Conservation (phyloP, 2,888 invertebrate species). For the Helobdella robusta region DNA sequence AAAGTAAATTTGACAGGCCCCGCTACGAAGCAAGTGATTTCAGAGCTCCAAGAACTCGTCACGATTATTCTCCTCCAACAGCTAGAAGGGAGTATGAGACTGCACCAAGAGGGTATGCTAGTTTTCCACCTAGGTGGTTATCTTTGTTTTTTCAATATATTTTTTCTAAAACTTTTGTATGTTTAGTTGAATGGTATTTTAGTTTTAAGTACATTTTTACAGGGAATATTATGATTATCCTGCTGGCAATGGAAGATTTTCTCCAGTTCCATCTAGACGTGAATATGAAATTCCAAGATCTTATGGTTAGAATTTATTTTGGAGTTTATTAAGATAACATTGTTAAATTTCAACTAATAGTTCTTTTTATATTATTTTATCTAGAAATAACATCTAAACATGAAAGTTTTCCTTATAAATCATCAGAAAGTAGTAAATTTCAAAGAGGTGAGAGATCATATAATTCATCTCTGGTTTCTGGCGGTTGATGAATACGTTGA, state of each 20-base stretch:
- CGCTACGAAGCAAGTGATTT: conserved; percentile 16
- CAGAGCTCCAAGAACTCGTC: conserved; percentile 13
- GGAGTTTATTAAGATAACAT: background rate
- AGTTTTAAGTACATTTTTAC: background rate
- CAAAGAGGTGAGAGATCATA: background rate
- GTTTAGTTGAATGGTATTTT: background rate
- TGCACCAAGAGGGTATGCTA: background rate
- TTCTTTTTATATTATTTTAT: too few relatives aligned
- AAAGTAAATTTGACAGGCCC: conserved; percentile 13
- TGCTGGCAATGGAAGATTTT: conserved; percentile 17
- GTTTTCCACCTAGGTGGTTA: background rate
- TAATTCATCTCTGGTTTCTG: too few relatives aligned
- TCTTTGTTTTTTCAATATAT: background rate
- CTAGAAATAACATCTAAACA: conserved; percentile 12
- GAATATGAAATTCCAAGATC: conserved; percentile 18
- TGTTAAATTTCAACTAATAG: too few relatives aligned
- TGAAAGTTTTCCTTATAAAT: background rate
- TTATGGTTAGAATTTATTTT: background rate
- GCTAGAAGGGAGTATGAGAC: conserved; percentile 21
- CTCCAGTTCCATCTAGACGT: conserved; percentile 13
- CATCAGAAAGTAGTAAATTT: background rate
- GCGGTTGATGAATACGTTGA: too few relatives aligned
- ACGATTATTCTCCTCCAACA: conserved; percentile 16
- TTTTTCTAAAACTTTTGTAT: background rate
- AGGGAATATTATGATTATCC: conserved; percentile 20